These are phyloP conservation scores for Lasioglossum calceatum DNA, from an alignment of 2,888 invertebrate genomes.

Conservation along the genomic window DNA sequence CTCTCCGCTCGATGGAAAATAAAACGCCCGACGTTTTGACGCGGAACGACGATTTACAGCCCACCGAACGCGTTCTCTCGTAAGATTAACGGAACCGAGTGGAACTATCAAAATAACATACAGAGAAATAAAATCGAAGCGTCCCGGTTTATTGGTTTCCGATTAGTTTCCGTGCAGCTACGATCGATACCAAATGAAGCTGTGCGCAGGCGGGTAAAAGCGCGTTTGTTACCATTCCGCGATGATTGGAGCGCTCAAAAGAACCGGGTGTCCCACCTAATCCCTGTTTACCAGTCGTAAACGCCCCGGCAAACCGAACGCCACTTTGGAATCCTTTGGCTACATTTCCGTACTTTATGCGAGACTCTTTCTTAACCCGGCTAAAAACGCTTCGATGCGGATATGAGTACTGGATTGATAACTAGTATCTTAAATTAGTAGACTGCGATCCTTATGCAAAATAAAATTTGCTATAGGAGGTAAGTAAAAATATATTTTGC, in stretches of 20 bases:
- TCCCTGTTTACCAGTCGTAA: slow-evolving; percentile 50
- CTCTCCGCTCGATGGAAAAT: not conserved
- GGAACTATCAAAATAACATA: not conserved
- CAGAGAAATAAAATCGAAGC: not conserved
- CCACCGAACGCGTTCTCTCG: too few species aligned
- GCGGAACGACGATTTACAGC: not conserved
- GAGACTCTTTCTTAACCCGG: not conserved
- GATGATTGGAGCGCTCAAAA: not conserved
- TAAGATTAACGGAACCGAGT: not conserved
- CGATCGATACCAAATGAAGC: slow-evolving; percentile 4
- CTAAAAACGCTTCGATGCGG: too few species aligned
- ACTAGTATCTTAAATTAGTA: too few species aligned
- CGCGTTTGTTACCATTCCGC: slow-evolving; percentile 30
- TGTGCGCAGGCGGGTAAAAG: not conserved
- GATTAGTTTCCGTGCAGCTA: slow-evolving; percentile 1
- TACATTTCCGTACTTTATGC: not conserved
- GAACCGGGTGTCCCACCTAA: not conserved
- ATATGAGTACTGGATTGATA: too few species aligned
- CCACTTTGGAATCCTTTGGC: not conserved
- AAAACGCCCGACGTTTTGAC: slow-evolving; percentile 23
- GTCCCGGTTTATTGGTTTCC: not conserved
- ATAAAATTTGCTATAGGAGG: too few species aligned
- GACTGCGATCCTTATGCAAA: too few species aligned
- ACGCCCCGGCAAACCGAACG: slow-evolving; percentile 1
- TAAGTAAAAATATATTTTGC: too few species aligned